These are phyloP conservation scores for Cephalopterus ornatus DNA, from an alignment of 2,113 vertebrate genomes.

Conservation along the genomic window DNA sequence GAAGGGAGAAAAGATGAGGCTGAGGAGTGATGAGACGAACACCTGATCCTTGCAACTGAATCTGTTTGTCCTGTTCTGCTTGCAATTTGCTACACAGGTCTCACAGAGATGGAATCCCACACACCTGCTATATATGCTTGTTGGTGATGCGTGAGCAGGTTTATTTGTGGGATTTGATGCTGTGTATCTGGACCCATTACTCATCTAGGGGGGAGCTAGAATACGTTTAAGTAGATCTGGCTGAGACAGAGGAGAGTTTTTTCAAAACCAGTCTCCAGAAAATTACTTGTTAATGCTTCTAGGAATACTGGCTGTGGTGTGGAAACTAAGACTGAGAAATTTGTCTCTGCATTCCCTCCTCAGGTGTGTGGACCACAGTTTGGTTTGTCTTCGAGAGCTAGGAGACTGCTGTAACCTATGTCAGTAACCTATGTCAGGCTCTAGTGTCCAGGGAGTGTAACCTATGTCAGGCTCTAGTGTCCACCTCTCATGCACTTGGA, in stretches of 20 bases:
- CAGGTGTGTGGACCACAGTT: background rate
- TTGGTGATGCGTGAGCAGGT: background rate
- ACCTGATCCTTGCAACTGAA: background rate
- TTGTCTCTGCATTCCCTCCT: background rate
- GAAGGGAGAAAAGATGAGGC: background rate
- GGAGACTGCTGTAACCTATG: background rate
- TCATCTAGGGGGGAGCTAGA: background rate
- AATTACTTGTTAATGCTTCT: background rate
- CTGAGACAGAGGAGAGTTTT: background rate
- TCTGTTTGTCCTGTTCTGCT: background rate
- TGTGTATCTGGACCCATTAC: background rate
- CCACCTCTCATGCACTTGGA: background rate
- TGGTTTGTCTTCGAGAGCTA: background rate
- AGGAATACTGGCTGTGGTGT: background rate
- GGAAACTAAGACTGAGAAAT: background rate
- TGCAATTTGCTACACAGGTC: background rate
- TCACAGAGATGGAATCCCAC: background rate
- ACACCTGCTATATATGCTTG: accelerated
- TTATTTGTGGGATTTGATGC: background rate
- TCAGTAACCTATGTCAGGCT: background rate
- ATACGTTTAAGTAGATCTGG: background rate
- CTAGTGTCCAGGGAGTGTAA: background rate
- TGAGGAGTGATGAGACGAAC: background rate
- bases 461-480: background rate
- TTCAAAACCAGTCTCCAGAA: background rate